Base-by-base conservation (phyloP, 35 echinoderm and acorn worm species). In the Holothuria glaberrima region DNA sequence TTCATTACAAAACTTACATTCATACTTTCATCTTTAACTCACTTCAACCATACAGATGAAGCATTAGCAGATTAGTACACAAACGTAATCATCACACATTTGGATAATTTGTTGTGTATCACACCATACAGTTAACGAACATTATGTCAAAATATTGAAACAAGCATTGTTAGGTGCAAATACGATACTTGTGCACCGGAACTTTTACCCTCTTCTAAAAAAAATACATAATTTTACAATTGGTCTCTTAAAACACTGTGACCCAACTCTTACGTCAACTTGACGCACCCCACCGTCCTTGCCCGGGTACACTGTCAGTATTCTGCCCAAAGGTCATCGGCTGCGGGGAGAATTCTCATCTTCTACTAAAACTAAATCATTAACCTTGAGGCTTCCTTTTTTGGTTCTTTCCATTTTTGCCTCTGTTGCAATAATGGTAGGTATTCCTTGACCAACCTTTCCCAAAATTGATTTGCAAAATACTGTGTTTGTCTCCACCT, bases 181-280 rank as follows among this genome's bases (percentile, higher is more conserved):
- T 69, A 9, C 7, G 9, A 69, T 69, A 1, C 31, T 69, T 6
- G 12, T 54, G 12, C 13, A 14, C 13, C 0, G 0, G 12, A 54
- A 54, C 5, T 41, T 81, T 12, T 9, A 81, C 22, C 76, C 31
- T 19, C 13, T 33, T 82, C 79, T 38, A 96, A 57, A 13, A 88
- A 45, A n/a, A n/a, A n/a, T n/a, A 68, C 94, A 96, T n/a, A 96
- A 34, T 60, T 92, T 92, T 1, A 30, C 27, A 46, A 92, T 90
- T 18, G 94, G 94, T 89, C 94, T 60, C 66, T 68, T 86, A 3
- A 83, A 86, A 46, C 63, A 52, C 44, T 75, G 90, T 0, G 70
- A 21, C 36, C 87, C 58, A 18, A 83, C 67, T 71, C 65, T 91
- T 24, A 96, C 87, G 18, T 93, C 66, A 20, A 95, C 94, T 76